Conservation (phyloP, 2,888 invertebrate genomes). For the Scelioninae gen. 1 region DNA sequence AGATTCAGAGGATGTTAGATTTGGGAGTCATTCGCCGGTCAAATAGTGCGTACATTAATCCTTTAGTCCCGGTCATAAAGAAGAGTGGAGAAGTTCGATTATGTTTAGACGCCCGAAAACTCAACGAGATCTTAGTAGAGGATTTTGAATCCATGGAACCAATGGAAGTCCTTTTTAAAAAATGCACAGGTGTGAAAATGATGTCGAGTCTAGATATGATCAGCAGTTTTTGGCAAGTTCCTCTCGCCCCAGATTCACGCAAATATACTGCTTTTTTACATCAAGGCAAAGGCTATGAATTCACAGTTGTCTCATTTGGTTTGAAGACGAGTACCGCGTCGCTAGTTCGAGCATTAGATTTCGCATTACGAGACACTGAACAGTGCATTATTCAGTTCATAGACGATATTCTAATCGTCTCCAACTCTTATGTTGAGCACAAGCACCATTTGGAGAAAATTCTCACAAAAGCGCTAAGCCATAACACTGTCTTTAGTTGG, state of each 20-base stretch:
- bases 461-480: neutral
- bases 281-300: slow-evolving; percentile 13
- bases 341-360: neutral
- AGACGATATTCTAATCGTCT: neutral
- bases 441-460: neutral
- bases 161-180: neutral
- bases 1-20: too few species aligned
- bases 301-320: slow-evolving; percentile 4
- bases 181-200: neutral
- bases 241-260: neutral
- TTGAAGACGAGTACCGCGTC: slow-evolving; percentile 2
- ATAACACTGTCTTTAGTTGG: neutral
- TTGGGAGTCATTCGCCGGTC: neutral
- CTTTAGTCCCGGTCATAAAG: slow-evolving; percentile 12
- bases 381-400: neutral
- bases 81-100: slow-evolving; percentile 2
- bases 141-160: slow-evolving; percentile 18
- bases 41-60: slow-evolving; percentile 21
- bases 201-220: neutral
- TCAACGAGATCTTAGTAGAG: slow-evolving; percentile 4
- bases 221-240: slow-evolving; percentile 1
- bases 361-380: neutral
- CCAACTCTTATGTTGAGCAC: neutral
- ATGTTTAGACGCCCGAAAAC: slow-evolving; percentile 29
- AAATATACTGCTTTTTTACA: slow-evolving; percentile 16